A percentile compares a stretch with the other conserved stretches of the same genome.
Evolutionary conservation across 2,113 vertebrate species (phyloP).

Genomic region (Echinops telfairi): DNA sequence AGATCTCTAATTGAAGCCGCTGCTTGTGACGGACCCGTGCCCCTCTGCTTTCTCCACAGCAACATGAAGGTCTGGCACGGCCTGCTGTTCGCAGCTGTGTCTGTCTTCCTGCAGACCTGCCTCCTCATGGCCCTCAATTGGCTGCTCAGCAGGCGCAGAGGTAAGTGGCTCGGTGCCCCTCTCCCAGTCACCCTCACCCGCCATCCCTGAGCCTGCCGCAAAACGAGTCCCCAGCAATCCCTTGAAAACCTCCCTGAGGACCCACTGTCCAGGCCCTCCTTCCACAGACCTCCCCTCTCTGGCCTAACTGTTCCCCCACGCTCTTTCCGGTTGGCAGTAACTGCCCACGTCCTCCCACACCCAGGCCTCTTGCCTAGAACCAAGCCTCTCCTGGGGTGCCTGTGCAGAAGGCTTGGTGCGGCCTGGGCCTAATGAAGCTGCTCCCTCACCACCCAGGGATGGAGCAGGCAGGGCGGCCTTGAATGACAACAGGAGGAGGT

Average conservation of each 20-base stretch:
- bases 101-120: not conserved
- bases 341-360: not conserved
- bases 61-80: slow-evolving; percentile 76
- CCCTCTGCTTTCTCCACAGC: slow-evolving; percentile 37
- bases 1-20: not conserved
- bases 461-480: not conserved
- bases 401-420: not conserved
- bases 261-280: not conserved
- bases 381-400: not conserved
- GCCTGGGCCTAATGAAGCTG: not conserved
- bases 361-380: too few species aligned
- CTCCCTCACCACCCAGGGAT: not conserved
- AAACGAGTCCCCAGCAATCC: not conserved
- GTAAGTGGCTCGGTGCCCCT: slow-evolving; percentile 57
- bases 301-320: not conserved
- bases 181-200: not conserved
- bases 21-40: not conserved
- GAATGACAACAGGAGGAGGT: not conserved
- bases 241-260: not conserved
- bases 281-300: not conserved
- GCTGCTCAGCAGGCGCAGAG: slow-evolving; percentile 82
- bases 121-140: slow-evolving; percentile 66
- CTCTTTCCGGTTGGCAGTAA: not conserved
- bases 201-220: not conserved
- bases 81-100: not conserved